Conservation (phyloP, 2,113 vertebrate species). For the Tichodroma muraria region DNA sequence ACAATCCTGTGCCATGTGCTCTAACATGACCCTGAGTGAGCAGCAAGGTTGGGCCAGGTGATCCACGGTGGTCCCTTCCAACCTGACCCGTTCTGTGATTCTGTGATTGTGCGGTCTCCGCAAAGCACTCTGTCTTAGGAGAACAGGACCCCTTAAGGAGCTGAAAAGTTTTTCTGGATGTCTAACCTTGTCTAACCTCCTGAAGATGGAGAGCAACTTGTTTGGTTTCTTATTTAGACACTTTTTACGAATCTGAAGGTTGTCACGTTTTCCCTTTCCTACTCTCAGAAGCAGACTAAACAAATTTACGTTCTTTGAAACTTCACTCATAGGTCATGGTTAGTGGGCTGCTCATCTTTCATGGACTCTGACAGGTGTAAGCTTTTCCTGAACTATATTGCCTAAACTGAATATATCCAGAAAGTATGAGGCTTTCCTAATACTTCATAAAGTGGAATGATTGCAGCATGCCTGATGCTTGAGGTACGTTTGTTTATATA, state of each 20-base stretch:
- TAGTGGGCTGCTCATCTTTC: not conserved
- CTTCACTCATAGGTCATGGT: not conserved
- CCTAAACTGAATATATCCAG: not conserved
- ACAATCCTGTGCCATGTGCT: not conserved
- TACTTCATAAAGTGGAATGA: not conserved
- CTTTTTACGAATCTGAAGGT: not conserved
- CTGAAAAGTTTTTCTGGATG: not conserved
- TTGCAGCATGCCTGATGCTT: not conserved
- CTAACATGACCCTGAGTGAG: not conserved
- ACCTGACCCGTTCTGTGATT: not conserved
- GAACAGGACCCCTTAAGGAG: not conserved
- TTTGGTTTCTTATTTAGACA: not conserved
- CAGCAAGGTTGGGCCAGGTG: not conserved
- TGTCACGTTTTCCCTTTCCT: not conserved
- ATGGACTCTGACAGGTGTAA: not conserved
- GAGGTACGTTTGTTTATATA: not conserved
- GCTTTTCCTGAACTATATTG: not conserved
- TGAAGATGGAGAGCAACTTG: not conserved
- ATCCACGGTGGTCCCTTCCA: not conserved
- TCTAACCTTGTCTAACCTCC: not conserved
- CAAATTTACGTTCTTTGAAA: not conserved
- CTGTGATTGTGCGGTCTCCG: not conserved
- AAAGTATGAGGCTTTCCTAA: not conserved
- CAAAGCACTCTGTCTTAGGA: not conserved
- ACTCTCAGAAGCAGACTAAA: not conserved